Base-by-base conservation (phyloP, 2,113 vertebrate genomes). In the Amblyopsis rosae region DNA sequence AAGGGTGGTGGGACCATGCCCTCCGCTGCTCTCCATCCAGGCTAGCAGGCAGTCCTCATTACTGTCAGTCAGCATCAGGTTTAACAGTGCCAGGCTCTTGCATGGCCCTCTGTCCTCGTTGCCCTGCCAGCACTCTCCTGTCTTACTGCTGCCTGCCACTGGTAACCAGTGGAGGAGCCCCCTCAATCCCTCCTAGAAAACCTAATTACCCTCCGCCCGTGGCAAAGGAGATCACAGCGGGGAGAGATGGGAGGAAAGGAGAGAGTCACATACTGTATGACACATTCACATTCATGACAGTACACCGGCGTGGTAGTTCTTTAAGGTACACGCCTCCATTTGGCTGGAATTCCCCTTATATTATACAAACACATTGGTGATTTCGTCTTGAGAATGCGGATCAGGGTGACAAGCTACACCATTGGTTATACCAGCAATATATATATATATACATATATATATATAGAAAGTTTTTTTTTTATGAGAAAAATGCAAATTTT, bases 41-140 rank as follows among this genome's bases (percentile, higher is more conserved):
- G 80, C 81, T 85, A 84, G 81, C 81, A 86, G 80, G 76, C 81
- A 81, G 83, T 91, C 85, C 88, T 91, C 89, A 91, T 92, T 91
- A 92, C 89, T 92, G 89, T 92, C 91, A 91, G 86, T 92, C 91
- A 91, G 86, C 86, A 87, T 88, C 86, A 89, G 87, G 81, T 90
- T 91, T 88, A 89, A 85, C 85, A 76, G 82, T 84, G 83, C 83
- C 85, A 88, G 84, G 80, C 82, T 89, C 79, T 84, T 86, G 86
- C 89, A 85, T 82, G 83, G 81, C 86, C 81, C 88, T 87, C 88
- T 83, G 82, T 88, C 87, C 86, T 88, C 79, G 76, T 78, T 75
- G 80, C 81, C 85, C 88, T 79, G 85, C 87, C 86, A 86, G 85
- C 79, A 79, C 76, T 82, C 76, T 83, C 85, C 83, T 78, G 86